phyloP scores from a whole-genome alignment of 2,113 vertebrate genomes.

The Megatriorchis doriae region DNA sequence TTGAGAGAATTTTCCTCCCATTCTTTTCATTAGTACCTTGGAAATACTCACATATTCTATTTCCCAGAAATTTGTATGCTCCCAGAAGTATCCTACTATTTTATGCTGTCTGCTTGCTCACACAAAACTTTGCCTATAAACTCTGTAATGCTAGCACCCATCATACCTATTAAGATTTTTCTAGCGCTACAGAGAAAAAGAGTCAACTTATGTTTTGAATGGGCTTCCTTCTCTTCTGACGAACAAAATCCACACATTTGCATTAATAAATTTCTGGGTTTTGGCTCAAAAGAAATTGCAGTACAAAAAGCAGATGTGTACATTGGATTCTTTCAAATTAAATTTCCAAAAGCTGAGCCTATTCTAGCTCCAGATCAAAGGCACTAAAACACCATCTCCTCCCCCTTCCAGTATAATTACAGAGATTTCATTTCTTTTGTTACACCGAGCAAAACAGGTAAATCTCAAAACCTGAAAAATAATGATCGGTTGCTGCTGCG shows the following conservation, averaged over 20 bases:
- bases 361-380: slow-evolving; percentile 62
- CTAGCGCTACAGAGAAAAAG: background rate
- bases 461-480: slow-evolving; percentile 3
- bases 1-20: background rate
- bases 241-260: background rate
- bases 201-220: background rate
- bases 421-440: slow-evolving; percentile 48
- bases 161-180: background rate
- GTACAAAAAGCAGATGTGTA: slow-evolving; percentile 60
- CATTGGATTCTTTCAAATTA: slow-evolving; percentile 52
- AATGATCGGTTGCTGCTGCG: background rate
- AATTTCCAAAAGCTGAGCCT: slow-evolving; percentile 57
- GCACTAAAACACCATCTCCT: slow-evolving; percentile 22
- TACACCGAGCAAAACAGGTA: slow-evolving; percentile 52
- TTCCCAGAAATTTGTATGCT: background rate
- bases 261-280: slow-evolving; percentile 47
- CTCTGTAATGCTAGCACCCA: background rate
- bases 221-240: background rate
- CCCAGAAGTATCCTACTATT: background rate
- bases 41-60: background rate
- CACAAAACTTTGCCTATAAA: background rate
- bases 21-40: background rate
- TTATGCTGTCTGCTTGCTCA: background rate
- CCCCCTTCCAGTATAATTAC: slow-evolving; percentile 48
- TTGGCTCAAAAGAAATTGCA: slow-evolving; percentile 30